Evolutionary conservation across 2,888 invertebrate genomes (phyloP), one percentile per base, ranked within the genome.

Genomic region (Campoplex capitator): DNA sequence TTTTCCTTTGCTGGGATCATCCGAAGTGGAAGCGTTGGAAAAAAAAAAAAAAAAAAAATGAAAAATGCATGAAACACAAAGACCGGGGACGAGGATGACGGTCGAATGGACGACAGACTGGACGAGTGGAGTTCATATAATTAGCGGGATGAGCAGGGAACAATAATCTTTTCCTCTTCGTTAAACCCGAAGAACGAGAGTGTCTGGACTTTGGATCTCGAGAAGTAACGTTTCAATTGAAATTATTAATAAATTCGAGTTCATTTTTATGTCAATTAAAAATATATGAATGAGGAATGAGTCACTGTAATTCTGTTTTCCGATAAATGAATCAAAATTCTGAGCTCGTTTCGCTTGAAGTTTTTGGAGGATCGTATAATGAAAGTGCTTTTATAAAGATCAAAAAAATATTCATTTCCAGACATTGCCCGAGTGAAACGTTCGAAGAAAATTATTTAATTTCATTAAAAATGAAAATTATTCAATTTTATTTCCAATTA

Each of bases 1-100:
- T 13, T 62, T 32, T 62, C 3, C 32, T 62, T 32, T 32, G 32
- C 16, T 9, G 32, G 16, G 58, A 13, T 76, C 48, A 28, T 42
- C 23, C 28, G 65, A 32, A 28, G 28, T 77, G 68, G 38, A 67
- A 51, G 16, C 18, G 23, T 9, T 54, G 9, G 16, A 42, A 70
- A 28, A 54, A 56, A 70, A 78, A 54, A 70, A 56, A 23, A 70
- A 79, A 70, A 56, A 23, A 23, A 78, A 54, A 70, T 56, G 23
- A 70, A 79, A 70, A 56, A 70, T 56, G 45, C 56, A 56, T 28
- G 32, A 9, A 79, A 79, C 38, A 51, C 54, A 70, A 70, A 70
- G 78, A 54, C 68, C 18, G 56, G 56, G 70, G 28, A 18, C 42
- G 51, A 70, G 54, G 56, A 79, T 28, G 78, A 79, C 18, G 70